A percentile compares a stretch with the other conserved stretches of the same genome.
Conservation (phyloP, 2,113 vertebrate genomes). For the Cephalopholis sonnerati region DNA sequence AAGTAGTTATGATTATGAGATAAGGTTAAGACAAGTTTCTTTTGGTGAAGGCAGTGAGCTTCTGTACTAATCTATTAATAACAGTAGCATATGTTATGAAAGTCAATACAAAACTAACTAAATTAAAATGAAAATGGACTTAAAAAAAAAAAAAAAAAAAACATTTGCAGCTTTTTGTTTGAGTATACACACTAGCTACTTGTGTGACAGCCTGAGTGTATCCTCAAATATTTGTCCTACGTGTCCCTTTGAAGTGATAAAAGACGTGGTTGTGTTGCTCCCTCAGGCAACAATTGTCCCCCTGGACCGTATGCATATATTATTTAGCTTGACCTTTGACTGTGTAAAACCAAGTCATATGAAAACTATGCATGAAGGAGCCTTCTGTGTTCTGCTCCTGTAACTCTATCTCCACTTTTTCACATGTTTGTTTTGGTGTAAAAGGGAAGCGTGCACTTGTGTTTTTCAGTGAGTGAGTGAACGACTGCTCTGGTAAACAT, state of each 20-base stretch:
- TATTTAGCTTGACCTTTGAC: background rate
- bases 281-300: background rate
- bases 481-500: background rate
- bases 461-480: background rate
- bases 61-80: too few relatives aligned
- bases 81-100: too few relatives aligned
- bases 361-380: background rate
- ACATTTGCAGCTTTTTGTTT: background rate
- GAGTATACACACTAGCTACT: background rate
- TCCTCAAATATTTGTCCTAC: background rate
- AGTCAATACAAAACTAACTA: too few relatives aligned
- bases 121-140: too few relatives aligned
- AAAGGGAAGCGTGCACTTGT: background rate
- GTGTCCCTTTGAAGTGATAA: background rate
- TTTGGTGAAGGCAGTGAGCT: too few relatives aligned
- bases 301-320: background rate
- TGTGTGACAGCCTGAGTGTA: background rate
- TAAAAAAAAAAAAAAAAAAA: background rate
- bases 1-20: too few relatives aligned
- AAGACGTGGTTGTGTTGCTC: background rate
- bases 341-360: background rate
- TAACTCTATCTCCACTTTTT: too few relatives aligned
- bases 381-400: too few relatives aligned
- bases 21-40: too few relatives aligned
- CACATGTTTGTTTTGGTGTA: background rate